A percentile compares a stretch with the other conserved stretches of the same genome.
phyloP scores from a whole-genome alignment of 1,140 invertebrate genomes.

The Pachypsylla venusta region DNA sequence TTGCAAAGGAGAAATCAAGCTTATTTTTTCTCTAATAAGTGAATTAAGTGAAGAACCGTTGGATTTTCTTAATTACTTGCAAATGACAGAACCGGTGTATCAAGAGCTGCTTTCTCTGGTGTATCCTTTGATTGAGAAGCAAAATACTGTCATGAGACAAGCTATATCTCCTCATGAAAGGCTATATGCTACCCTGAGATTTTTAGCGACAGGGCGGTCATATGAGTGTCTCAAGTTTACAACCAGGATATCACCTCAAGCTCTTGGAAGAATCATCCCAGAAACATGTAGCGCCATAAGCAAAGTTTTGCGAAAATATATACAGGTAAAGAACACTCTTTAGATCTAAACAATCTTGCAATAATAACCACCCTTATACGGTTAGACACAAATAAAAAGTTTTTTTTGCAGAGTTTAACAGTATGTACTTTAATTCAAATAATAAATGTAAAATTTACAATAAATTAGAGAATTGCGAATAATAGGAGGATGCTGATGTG shows the following conservation, averaged over 20 bases:
- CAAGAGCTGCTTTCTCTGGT: too few species aligned
- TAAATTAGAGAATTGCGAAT: neutral
- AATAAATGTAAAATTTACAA: neutral
- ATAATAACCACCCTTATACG: neutral
- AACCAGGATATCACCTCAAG: constrained; percentile 25
- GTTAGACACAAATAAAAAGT: neutral
- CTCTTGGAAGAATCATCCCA: constrained; percentile 22
- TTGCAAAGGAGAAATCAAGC: too few species aligned
- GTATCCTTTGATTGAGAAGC: too few species aligned
- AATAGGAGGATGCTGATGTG: too few species aligned
- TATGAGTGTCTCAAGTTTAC: constrained; percentile 28
- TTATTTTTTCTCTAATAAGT: too few species aligned
- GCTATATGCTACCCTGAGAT: constrained; percentile 28
- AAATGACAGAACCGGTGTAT: too few species aligned
- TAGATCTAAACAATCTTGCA: neutral
- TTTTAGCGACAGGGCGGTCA: constrained; percentile 27
- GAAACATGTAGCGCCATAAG: constrained; percentile 25
- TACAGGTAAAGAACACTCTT: neutral
- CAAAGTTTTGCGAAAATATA: constrained; percentile 17
- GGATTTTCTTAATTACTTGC: too few species aligned
- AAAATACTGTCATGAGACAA: constrained; percentile 18
- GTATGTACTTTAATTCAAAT: neutral
- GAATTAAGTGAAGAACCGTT: too few species aligned
- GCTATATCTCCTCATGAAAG: constrained; percentile 28
- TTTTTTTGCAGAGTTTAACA: neutral